These are phyloP conservation scores for Cacatua alba DNA, from an alignment of 2,113 vertebrate species.

Conservation along the genomic window DNA sequence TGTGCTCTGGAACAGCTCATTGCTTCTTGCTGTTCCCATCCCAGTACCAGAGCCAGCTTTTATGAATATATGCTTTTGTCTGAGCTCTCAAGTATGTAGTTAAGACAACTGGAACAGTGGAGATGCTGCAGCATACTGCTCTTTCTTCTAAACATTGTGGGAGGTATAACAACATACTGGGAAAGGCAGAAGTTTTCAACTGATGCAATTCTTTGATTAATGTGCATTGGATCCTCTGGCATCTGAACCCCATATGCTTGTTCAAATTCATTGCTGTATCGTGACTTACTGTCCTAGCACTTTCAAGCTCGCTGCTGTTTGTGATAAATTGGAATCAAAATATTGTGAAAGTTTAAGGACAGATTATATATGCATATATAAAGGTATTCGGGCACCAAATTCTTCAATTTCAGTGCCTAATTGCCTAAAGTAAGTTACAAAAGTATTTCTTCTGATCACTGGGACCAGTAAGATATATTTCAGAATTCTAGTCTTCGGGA, in stretches of 20 bases:
- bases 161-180: neutral
- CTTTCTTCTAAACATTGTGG: neutral
- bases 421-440: neutral
- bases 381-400: neutral
- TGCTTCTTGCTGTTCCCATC: neutral
- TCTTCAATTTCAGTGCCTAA: neutral
- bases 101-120: neutral
- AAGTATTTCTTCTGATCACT: conserved; percentile 3
- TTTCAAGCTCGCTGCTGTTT: neutral
- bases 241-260: neutral
- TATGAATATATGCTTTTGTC: neutral
- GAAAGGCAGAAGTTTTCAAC: neutral
- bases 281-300: neutral
- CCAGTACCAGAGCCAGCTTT: neutral
- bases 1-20: neutral
- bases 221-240: neutral
- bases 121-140: neutral
- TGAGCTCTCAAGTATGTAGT: neutral
- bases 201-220: neutral
- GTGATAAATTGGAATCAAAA: neutral
- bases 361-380: neutral
- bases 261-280: neutral
- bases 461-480: conserved; percentile 62
- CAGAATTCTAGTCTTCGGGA: conserved; percentile 18
- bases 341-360: conserved; percentile 5